Conservation (phyloP, 2,113 vertebrate species). For the Bungarus multicinctus region DNA sequence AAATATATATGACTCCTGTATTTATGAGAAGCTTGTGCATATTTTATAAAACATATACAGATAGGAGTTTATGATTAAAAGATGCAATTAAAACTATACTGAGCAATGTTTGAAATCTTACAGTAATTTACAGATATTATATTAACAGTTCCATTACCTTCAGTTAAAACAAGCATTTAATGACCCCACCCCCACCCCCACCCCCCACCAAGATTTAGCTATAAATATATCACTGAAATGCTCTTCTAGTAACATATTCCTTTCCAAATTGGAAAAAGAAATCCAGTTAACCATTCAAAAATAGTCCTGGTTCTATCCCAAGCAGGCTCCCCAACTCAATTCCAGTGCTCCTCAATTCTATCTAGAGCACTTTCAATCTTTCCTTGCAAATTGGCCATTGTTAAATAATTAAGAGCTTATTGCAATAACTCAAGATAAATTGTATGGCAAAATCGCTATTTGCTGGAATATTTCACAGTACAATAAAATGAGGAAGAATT, state of each 20-base stretch:
- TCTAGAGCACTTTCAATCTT: not conserved
- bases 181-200: too few relatives aligned
- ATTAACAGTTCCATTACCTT: slow-evolving; percentile 55
- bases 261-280: slow-evolving; percentile 46
- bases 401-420: not conserved
- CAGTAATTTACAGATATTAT: not conserved
- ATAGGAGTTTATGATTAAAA: not conserved
- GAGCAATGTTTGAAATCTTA: not conserved
- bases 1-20: not conserved
- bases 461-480: not conserved
- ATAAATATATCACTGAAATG: slow-evolving; percentile 71
- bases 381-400: not conserved
- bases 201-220: too few relatives aligned
- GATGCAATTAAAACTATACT: not conserved
- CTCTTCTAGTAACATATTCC: slow-evolving; percentile 56
- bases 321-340: not conserved
- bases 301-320: not conserved
- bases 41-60: not conserved
- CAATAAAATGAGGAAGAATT: not conserved
- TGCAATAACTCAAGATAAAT: not conserved
- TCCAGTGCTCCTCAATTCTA: not conserved
- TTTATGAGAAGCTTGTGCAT: not conserved
- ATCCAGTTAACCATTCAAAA: slow-evolving; percentile 32
- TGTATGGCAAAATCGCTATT: slow-evolving; percentile 2
- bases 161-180: slow-evolving; percentile 57